Base-by-base conservation (phyloP, 2,113 vertebrate genomes). In the Acinonyx jubatus region DNA sequence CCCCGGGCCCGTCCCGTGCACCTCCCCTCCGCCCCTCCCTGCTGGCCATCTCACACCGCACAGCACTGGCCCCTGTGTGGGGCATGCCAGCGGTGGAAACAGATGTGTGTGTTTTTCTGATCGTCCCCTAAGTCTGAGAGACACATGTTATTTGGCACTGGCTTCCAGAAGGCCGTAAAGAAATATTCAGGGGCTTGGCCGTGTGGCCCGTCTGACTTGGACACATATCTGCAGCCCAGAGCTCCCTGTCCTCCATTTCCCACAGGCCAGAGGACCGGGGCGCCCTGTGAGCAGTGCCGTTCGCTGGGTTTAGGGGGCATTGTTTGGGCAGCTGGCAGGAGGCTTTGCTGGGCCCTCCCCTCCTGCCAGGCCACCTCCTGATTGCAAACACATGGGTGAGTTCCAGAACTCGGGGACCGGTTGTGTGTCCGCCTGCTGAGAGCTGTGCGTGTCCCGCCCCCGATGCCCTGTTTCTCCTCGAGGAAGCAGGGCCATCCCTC, bases 361-460 rank as follows among this genome's bases (percentile, higher is more conserved):
- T 27, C 36, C 41, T 33, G 63, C 69, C 33, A 11, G 79, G 55
- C 95, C 80, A 25, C 71, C 65, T 21, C 79, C 79, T 96, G 91
- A 98, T 91, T 86, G 91, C 95, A 93, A 96, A 96, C 97, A 96
- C 61, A 79, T 86, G 95, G 73, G 74, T 57, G 63, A 2, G 18
- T 63, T 82, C 61, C 61, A 33, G 57, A 74, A 65, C 0, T 0
- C 0, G 1, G 61, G 66, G 65, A 50, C 10, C 10, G 9, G 33
- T n/a, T 69, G n/a, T 48, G 1, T 27, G 78, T 33, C 73, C 41
- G 50, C 86, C 94, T 36, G 33, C 23, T 41, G 80, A 83, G 73
- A 95, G 45, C 61, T 21, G 3, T 14, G 69, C 71, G 76, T n/a
- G 15, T 73, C 41, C 55, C 25, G 3, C 78, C 74, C 52, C 86